These are phyloP conservation scores for Anoplolepis gracilipes DNA, from an alignment of 1,140 invertebrate species.

Conservation along the genomic window DNA sequence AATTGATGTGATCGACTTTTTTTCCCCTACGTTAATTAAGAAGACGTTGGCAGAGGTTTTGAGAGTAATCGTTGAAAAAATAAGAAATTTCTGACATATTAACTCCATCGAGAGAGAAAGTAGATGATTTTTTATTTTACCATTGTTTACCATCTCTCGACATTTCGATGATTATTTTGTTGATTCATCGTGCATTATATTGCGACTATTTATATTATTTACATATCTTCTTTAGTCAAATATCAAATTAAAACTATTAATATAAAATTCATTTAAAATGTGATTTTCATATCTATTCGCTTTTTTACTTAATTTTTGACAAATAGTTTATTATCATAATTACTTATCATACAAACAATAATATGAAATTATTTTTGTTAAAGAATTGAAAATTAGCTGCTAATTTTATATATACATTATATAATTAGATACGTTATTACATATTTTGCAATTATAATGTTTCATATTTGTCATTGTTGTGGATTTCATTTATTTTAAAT, in stretches of 20 bases:
- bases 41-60: too few species aligned
- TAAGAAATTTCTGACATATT: background rate
- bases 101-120: too few species aligned
- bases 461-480: background rate
- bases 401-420: background rate
- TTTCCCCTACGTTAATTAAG: background rate
- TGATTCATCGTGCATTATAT: background rate
- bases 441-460: background rate
- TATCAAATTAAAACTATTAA: constrained; percentile 6
- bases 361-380: background rate
- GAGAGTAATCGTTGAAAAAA: background rate
- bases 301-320: background rate
- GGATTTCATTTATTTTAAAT: background rate
- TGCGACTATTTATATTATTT: constrained; percentile 22
- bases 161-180: constrained; percentile 26
- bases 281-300: background rate
- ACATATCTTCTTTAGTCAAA: background rate
- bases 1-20: background rate
- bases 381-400: background rate
- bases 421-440: too few species aligned
- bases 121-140: background rate
- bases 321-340: background rate
- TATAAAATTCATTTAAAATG: background rate
- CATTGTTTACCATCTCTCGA: constrained; percentile 28
- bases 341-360: background rate